A percentile compares a stretch with the other conserved stretches of the same genome.
phyloP scores from a whole-genome alignment of 2,888 invertebrate genomes.

The Keiferia lycopersicella region DNA sequence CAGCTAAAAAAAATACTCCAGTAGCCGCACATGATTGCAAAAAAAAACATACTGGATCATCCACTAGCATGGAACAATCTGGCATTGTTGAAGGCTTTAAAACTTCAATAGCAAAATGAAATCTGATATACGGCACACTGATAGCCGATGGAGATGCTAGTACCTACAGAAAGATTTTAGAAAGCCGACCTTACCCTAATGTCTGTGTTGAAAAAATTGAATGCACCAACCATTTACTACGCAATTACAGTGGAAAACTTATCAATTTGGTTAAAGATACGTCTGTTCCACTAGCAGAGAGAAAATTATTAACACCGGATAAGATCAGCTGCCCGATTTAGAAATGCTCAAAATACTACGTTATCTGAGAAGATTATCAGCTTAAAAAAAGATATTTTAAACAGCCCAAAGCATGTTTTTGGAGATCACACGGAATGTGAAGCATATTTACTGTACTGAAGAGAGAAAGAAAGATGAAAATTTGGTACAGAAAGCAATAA shows the following conservation, averaged over 20 bases:
- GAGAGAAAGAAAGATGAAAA: slow-evolving; percentile 20
- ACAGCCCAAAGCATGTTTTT: slow-evolving; percentile 15
- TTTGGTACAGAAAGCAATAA: no score
- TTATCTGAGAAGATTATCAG: background rate
- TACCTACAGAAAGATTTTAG: slow-evolving; percentile 30
- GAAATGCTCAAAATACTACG: background rate
- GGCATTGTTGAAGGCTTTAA: slow-evolving; percentile 28
- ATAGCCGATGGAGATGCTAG: slow-evolving; percentile 30
- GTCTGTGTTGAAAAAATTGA: slow-evolving; percentile 24
- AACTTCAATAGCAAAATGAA: slow-evolving; percentile 20
- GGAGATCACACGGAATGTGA: slow-evolving; percentile 6
- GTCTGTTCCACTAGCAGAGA: background rate
- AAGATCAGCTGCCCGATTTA: background rate
- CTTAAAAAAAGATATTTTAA: slow-evolving; percentile 15
- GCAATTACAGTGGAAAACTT: slow-evolving; percentile 19
- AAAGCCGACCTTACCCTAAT: slow-evolving; percentile 26
- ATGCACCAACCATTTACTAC: slow-evolving; percentile 20
- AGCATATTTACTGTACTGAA: slow-evolving; percentile 19
- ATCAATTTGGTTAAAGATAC: slow-evolving; percentile 16
- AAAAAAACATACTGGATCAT: slow-evolving; percentile 31
- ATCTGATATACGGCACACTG: slow-evolving; percentile 30
- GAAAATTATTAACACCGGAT: slow-evolving; percentile 12
- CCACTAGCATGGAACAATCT: slow-evolving; percentile 26
- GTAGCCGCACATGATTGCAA: slow-evolving; percentile 30
- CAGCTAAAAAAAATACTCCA: slow-evolving; percentile 26